A percentile compares a stretch with the other conserved stretches of the same genome.
Conservation (phyloP, 2,888 invertebrate species). For the Koerneria pararmatus region DNA sequence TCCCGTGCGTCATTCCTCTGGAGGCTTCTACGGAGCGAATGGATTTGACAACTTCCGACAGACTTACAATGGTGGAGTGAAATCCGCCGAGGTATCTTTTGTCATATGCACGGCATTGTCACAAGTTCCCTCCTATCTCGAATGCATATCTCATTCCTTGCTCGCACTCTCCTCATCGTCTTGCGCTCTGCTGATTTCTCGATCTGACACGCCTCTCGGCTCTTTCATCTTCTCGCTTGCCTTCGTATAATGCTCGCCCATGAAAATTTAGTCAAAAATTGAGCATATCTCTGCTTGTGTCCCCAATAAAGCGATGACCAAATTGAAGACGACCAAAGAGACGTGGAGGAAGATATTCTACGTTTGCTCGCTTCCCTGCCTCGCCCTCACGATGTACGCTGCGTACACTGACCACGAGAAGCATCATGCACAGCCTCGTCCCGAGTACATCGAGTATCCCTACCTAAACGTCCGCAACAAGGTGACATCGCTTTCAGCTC, state of each 20-base stretch:
- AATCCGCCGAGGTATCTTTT: conserved; percentile 40
- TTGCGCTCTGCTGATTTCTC: no score
- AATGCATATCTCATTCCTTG: no score
- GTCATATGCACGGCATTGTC: no score
- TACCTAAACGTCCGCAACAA: conserved; percentile 53
- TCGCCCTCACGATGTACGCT: conserved; percentile 51
- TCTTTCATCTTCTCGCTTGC: no score
- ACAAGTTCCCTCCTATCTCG: no score
- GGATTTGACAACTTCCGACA: conserved; percentile 52
- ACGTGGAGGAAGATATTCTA: conserved; percentile 57
- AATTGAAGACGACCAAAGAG: conserved; percentile 37
- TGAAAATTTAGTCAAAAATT: background rate
- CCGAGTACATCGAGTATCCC: conserved; percentile 52
- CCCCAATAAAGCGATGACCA: no score
- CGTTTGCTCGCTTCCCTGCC: conserved; percentile 49
- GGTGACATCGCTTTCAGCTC: no score
- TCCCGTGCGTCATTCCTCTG: conserved; percentile 45
- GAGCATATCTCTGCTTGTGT: background rate
- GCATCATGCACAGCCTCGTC: conserved; percentile 39
- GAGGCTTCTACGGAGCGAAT: conserved; percentile 50
- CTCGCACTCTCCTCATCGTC: no score
- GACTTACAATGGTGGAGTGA: conserved; percentile 34
- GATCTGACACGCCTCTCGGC: no score
- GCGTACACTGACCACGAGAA: conserved; percentile 39
- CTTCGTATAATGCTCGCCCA: background rate